Conservation (phyloP, 1,140 invertebrate genomes). For the Pollicipes pollicipes region DNA sequence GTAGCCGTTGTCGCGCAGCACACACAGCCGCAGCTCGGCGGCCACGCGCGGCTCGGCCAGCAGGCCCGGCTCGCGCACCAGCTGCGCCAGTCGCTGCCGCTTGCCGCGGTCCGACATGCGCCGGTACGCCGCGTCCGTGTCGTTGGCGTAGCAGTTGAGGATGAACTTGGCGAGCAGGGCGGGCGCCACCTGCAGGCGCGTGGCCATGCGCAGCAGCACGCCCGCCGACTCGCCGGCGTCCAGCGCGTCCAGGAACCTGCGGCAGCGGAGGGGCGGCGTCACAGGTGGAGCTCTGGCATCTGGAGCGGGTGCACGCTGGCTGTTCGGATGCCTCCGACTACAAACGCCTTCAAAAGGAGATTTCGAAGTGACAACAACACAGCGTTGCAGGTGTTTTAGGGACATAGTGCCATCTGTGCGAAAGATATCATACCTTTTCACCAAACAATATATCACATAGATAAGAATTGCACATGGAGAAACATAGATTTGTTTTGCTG, state of each 20-base stretch:
- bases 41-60: conserved; percentile 6
- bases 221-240: conserved; percentile 26
- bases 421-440: too few species aligned
- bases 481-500: too few species aligned
- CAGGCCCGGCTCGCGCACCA: conserved; percentile 2
- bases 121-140: conserved; percentile 11
- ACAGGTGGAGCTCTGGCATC: too few species aligned
- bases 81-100: conserved; percentile 5
- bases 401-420: too few species aligned
- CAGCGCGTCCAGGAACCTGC: conserved; percentile 21
- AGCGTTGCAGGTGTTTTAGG: too few species aligned
- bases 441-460: too few species aligned
- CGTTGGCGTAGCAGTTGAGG: conserved; percentile 36
- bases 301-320: too few species aligned
- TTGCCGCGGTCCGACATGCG: neutral
- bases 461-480: too few species aligned
- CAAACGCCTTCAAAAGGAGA: too few species aligned
- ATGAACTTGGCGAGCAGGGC: conserved; percentile 43
- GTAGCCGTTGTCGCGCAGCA: conserved; percentile 54
- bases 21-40: conserved; percentile 27
- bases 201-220: conserved; percentile 38
- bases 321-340: too few species aligned
- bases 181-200: conserved; percentile 37
- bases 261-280: too few species aligned
- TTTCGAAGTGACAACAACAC: too few species aligned